Evolutionary conservation across 2,113 vertebrate genomes (phyloP).

Genomic region (Petrocephalus zakoni): DNA sequence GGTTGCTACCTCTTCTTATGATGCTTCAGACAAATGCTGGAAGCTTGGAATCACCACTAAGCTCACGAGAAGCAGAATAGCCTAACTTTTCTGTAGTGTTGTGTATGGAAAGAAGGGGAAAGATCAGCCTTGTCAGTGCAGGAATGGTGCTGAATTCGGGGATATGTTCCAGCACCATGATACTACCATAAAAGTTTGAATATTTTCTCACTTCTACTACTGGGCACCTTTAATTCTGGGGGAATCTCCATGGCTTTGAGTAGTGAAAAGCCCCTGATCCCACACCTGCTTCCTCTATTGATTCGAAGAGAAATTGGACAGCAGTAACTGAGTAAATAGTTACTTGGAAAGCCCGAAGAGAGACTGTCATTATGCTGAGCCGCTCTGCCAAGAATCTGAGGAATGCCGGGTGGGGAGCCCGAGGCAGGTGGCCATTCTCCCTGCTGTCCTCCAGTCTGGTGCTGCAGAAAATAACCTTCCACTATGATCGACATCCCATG

Average conservation of each 20-base stretch:
- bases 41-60: not conserved
- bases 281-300: not conserved
- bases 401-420: not conserved
- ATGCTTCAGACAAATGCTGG: not conserved
- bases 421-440: not conserved
- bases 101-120: too few relatives aligned
- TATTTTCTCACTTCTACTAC: too few relatives aligned
- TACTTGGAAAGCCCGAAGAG: not conserved
- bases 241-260: not conserved
- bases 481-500: not conserved
- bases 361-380: not conserved
- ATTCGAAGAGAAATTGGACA: not conserved
- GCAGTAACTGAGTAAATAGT: constrained; percentile 12
- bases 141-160: too few relatives aligned
- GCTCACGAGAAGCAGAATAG: not conserved
- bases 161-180: too few relatives aligned
- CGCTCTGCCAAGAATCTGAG: constrained; percentile 3
- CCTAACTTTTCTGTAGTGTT: too few relatives aligned
- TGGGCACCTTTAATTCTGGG: too few relatives aligned
- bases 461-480: not conserved
- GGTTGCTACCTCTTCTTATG: not conserved
- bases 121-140: too few relatives aligned
- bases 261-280: not conserved
- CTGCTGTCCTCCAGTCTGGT: not conserved
- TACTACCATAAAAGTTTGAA: too few relatives aligned